These are phyloP conservation scores for Oreochromis aureus DNA, from an alignment of 2,113 vertebrate species.

Conservation along the genomic window DNA sequence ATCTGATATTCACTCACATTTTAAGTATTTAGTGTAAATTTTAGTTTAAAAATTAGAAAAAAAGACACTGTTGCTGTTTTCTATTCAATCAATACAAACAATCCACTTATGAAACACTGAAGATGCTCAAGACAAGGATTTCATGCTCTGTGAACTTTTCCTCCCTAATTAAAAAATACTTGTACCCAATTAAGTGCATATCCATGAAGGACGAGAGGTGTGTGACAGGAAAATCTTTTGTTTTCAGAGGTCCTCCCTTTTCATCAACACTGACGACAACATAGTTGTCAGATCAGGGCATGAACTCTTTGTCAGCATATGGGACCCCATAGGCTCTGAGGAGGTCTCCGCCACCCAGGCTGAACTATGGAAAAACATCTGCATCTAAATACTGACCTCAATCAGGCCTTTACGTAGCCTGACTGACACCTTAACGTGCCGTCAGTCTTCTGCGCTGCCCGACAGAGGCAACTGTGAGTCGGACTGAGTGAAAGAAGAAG, in stretches of 20 bases:
- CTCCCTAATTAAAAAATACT: conserved; percentile 22
- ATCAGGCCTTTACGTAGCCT: neutral
- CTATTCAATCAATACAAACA: neutral
- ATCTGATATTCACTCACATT: neutral
- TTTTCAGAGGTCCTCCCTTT: conserved; percentile 24
- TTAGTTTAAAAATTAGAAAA: neutral
- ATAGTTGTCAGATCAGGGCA: neutral
- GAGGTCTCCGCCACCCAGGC: neutral
- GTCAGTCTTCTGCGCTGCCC: neutral
- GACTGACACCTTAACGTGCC: neutral
- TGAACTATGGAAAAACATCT: neutral
- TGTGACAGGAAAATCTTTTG: conserved; percentile 45
- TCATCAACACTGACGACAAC: neutral
- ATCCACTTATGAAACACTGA: neutral
- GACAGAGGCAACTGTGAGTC: conserved; percentile 47
- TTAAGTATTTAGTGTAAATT: neutral
- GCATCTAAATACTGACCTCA: neutral
- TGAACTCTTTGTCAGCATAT: neutral
- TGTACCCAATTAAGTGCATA: conserved; percentile 44
- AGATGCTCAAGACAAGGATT: neutral
- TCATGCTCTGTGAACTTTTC: neutral
- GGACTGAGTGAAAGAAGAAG: conserved; percentile 12
- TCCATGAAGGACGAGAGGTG: conserved; percentile 31
- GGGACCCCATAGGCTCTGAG: neutral
- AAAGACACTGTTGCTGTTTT: neutral